Conservation (phyloP, 2,797 vertebrate species). For the Pipistrellus pygmaeus region DNA sequence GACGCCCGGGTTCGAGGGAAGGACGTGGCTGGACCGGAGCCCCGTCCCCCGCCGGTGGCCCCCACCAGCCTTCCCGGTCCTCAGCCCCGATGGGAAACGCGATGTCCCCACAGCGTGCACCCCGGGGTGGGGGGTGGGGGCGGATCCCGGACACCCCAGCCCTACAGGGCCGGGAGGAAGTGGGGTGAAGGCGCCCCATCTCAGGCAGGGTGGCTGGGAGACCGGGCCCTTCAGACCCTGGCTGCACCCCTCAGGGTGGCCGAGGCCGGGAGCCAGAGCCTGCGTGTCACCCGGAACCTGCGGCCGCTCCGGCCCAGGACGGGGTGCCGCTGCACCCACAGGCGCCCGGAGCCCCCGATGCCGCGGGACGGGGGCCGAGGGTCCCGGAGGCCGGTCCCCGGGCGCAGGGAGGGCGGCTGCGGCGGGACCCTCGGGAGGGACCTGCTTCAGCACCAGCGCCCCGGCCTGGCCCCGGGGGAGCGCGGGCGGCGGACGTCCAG, state of each 20-base stretch:
- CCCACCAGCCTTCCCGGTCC: neutral
- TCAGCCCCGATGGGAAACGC: neutral
- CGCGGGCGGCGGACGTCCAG: neutral
- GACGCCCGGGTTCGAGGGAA: neutral
- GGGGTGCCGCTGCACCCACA: neutral
- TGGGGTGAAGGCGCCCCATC: neutral
- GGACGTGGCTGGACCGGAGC: neutral
- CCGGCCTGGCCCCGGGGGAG: neutral
- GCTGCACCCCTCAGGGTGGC: neutral
- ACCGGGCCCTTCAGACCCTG: neutral
- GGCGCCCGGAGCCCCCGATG: neutral
- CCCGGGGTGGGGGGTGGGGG: too few species aligned
- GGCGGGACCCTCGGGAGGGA: too few species aligned
- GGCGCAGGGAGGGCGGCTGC: neutral
- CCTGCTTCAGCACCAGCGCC: too few species aligned
- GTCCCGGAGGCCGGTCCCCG: neutral
- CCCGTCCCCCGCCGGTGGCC: neutral
- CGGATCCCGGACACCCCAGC: neutral
- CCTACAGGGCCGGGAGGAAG: neutral
- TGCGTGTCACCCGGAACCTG: neutral
- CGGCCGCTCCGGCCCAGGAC: neutral
- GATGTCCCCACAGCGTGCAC: rapidly evolving
- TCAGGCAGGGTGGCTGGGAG: neutral
- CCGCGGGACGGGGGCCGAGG: neutral
- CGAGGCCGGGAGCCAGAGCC: neutral